Evolutionary conservation across 2,888 invertebrate species (phyloP), one percentile per base, ranked within the genome.

Genomic region (Gnatocerus cornutus): DNA sequence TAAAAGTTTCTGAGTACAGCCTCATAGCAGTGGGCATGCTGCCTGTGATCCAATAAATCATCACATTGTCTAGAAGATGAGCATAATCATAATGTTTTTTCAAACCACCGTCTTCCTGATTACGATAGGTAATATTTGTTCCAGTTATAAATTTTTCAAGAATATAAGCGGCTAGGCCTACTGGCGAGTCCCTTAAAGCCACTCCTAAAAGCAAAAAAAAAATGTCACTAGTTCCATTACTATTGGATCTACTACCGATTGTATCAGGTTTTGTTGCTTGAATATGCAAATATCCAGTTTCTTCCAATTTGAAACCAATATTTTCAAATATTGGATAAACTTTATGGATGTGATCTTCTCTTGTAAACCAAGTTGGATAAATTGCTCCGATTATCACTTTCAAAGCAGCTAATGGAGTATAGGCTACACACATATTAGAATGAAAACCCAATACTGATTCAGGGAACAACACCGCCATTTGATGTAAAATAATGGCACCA

Each of bases 241-340:
- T 33, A 9, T n/a, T 33, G 1, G 9, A 33, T 33, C 1, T 33
- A n/a, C 33, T 82, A 92, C 95, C 96, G 73, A 95, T 85, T 0
- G 96, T 96, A 78, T 97, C 96, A 7, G 97, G 97, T 82, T 95
- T 96, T 0, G 96, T 95, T 0, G 93, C 90, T 81, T 97, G 97
- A 5, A 96, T 72, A 80, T 96, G 95, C 76, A 93, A 82, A 76
- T 91, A 91, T 0, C 91, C 91, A 46, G 79, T 80, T 81, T 91
- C 90, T 48, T 85, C 84, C 45, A 89, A 65, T 83, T n/a, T 86
- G 68, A 81, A 84, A 0, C 39, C 29, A 33, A 74, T 70, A 0
- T 70, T 90, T 64, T 84, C 75, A 1, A 73, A 76, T 3, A 89
- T 56, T 0, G 90, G 90, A 75, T 88, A 90, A 80, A 88, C 84